phyloP scores from a whole-genome alignment of 2,888 invertebrate genomes.

The Tryphoninae sp. region DNA sequence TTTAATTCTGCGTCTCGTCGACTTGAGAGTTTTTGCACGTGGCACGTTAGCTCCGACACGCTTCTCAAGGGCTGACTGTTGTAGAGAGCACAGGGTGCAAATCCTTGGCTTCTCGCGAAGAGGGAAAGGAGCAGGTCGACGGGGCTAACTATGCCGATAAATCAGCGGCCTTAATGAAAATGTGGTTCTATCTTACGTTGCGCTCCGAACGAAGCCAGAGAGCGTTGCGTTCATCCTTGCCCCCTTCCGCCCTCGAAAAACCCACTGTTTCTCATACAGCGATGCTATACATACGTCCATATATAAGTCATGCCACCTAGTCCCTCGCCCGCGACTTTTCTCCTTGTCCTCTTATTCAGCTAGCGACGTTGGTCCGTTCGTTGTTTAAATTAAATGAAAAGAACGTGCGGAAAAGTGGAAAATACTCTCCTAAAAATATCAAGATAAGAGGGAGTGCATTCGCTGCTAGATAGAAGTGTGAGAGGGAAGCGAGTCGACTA shows the following conservation, averaged over 20 bases:
- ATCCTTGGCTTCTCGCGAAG: constrained; percentile 55
- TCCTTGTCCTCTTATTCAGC: constrained; percentile 42
- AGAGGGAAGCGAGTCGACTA: constrained; percentile 5
- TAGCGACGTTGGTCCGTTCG: constrained; percentile 48
- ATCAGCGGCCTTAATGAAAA: constrained; percentile 77
- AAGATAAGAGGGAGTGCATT: constrained; percentile 69
- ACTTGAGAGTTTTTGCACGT: constrained; percentile 33
- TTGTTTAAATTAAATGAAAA: constrained; percentile 70
- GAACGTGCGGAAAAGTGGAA: constrained; percentile 68
- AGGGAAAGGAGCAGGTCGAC: constrained; percentile 71
- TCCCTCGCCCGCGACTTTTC: constrained; percentile 49
- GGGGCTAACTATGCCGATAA: constrained; percentile 75
- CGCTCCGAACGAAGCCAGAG: constrained; percentile 67
- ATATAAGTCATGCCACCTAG: constrained; percentile 37
- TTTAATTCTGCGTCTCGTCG: constrained; percentile 14
- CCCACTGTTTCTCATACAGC: constrained; percentile 34
- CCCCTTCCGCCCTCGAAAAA: background rate
- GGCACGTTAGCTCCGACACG: constrained; percentile 40
- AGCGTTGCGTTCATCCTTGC: constrained; percentile 51
- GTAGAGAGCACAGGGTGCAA: constrained; percentile 31
- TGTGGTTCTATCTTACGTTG: constrained; percentile 73
- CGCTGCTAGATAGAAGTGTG: constrained; percentile 64
- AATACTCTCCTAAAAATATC: constrained; percentile 74
- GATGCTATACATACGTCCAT: constrained; percentile 17
- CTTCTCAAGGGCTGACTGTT: constrained; percentile 52